Conservation (phyloP, 1,140 invertebrate genomes). For the Heliconius melpomene region DNA sequence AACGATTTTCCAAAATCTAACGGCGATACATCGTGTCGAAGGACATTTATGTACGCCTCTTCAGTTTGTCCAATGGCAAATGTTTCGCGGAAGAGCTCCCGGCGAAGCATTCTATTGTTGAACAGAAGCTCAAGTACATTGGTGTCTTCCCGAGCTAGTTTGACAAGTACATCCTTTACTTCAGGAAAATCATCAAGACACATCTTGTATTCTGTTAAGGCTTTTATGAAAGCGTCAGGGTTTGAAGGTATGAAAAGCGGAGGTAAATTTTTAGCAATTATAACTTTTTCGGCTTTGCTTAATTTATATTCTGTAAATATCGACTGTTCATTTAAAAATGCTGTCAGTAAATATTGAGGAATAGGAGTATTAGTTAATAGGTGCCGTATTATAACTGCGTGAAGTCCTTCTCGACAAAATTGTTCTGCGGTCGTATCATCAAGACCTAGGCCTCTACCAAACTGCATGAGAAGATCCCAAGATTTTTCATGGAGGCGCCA, state of each 20-base stretch:
- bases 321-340: conserved; percentile 51
- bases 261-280: conserved; percentile 43
- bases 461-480: conserved; percentile 54
- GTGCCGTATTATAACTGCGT: conserved; percentile 53
- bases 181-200: conserved; percentile 39
- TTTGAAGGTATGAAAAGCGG: conserved; percentile 38
- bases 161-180: conserved; percentile 36
- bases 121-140: conserved; percentile 46
- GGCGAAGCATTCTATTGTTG: conserved; percentile 45
- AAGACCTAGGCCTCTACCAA: conserved; percentile 52
- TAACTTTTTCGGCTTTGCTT: conserved; percentile 42
- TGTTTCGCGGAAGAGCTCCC: conserved; percentile 48
- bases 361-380: conserved; percentile 40
- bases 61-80: conserved; percentile 46
- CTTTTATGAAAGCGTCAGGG: conserved; percentile 39
- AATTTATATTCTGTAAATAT: conserved; percentile 54
- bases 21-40: conserved; percentile 46
- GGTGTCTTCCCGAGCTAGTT: conserved; percentile 36
- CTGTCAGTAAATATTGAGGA: conserved; percentile 30
- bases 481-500: conserved; percentile 54
- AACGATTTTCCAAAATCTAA: conserved; percentile 42
- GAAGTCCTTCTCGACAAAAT: conserved; percentile 58
- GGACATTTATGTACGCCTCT: conserved; percentile 53
- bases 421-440: conserved; percentile 48
- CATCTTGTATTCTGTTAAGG: conserved; percentile 42